Base-by-base conservation (phyloP, 2,888 invertebrate species). In the Laspeyria flexula region DNA sequence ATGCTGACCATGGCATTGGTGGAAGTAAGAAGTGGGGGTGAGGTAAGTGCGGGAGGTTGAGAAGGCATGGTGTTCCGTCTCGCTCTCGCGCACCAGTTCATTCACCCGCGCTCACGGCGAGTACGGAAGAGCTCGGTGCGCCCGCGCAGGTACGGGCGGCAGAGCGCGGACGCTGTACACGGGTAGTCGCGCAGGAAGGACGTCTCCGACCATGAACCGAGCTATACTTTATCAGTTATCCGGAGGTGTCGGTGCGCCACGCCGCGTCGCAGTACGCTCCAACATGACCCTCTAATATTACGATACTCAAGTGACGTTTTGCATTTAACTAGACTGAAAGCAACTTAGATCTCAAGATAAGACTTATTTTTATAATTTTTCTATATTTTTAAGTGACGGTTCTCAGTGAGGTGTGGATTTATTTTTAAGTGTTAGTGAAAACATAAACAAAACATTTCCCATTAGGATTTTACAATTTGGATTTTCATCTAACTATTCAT, bases 311-410 rank as follows among this genome's bases (percentile, higher is more conserved):
- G 78, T 83, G 79, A 81, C 76, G 66, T 75, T 83, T 82, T 85
- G 83, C 85, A 86, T 85, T 85, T 85, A 84, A 75, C 74, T 84
- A 87, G 91, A 92, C 91, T 92, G 92, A 90, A 86, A 81, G 90
- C 79, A 91, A 91, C 91, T 69, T 83, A 88, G 92, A 92, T 92
- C 92, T 92, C 91, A 92, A 85, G 73, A 84, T 79, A 91, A 92
- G 92, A 91, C 92, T 92, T 86, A 86, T 86, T 85, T 86, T 81
- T 81, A 74, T 73, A 79, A 67, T 73, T 75, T 18, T 71, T 65
- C 62, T 52, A 60, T 80, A 80, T 73, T 81, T 77, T 85, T 90
- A 86, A 90, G 90, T 90, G 90, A 86, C 85, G 71, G 80, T 83
- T 82, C 58, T 63, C 60, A 78, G 88, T 89, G 90, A 81, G 78